Base-by-base conservation (phyloP, 2,113 vertebrate genomes). In the Chlorodrepanis virens region DNA sequence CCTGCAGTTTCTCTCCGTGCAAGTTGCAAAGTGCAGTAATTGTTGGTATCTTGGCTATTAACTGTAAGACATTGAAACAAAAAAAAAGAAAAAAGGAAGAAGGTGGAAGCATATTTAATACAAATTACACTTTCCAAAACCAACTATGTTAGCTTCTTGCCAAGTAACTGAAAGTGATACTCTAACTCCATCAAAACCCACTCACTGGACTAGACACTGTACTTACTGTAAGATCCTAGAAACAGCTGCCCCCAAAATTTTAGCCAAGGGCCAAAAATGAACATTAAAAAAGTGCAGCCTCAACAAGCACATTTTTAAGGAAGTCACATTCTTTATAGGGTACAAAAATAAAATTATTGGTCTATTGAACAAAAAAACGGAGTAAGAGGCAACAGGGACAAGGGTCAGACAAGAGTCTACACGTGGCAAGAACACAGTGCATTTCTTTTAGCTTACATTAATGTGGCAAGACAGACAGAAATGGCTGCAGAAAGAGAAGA, bases 41-140 rank as follows among this genome's bases (percentile, higher is more conserved):
- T 23, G 99, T 99, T 91, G 99, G 99, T 98, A 99, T 99, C 97
- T 99, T 99, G 98, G 99, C 98, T 98, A 99, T 99, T 98, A 99
- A 98, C 99, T 99, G 98, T 31, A 75, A 94, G 92, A 94, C 57
- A 94, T 87, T 53, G 92, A 91, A 94, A 61, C 10, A 61, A 39
- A 52, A 92, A 94, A 94, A 82, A 25, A 49, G 94, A 72, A 74
- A 52, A 25, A 54, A 89, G 77, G 72, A 92, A 97, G 19, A 83
- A 67, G 63, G 47, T 65, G 64, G 88, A 94, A 95, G 50, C 3
- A 90, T 27, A 33, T 83, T 89, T 89, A 89, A 53, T 44, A 84
- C 25, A 57, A 89, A 87, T 79, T 56, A 16, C 49, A 83, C 14
- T 88, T 94, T 90, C 18, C 39, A 68, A 72, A 94, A 69, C 10